A percentile compares a stretch with the other conserved stretches of the same genome.
Evolutionary conservation across 2,113 vertebrate species (phyloP).

Genomic region (Puntigrus tetrazona): DNA sequence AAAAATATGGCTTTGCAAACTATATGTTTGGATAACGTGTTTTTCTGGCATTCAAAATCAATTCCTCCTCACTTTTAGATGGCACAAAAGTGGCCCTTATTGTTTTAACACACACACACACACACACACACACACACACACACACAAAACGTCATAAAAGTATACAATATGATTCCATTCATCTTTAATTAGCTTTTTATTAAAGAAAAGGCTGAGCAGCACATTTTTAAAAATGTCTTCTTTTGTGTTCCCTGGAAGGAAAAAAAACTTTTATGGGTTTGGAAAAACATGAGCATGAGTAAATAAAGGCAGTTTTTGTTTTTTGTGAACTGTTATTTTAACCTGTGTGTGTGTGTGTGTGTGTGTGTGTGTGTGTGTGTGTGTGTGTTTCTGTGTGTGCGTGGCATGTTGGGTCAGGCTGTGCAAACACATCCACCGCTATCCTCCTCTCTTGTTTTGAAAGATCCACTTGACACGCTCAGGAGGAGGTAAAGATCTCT

Average conservation of each 20-base stretch:
- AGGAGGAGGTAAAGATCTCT: conserved; percentile 54
- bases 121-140: too few relatives aligned
- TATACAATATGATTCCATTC: neutral
- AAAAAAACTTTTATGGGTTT: neutral
- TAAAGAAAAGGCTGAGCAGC: neutral
- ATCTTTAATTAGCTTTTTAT: neutral
- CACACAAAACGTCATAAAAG: neutral
- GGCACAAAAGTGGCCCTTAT: too few relatives aligned
- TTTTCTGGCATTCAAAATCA: too few relatives aligned
- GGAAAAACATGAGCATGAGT: neutral
- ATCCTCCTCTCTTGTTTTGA: conserved; percentile 49
- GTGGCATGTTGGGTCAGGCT: conserved; percentile 26
- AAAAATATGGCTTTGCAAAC: too few relatives aligned
- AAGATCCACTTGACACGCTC: conserved; percentile 50
- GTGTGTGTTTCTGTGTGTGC: neutral
- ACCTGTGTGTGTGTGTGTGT: neutral
- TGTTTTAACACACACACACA: neutral
- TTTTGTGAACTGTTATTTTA: neutral
- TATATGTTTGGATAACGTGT: too few relatives aligned
- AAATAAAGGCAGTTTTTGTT: neutral
- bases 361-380: neutral
- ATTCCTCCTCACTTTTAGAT: too few relatives aligned
- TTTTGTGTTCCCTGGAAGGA: neutral
- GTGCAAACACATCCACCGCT: conserved; percentile 20
- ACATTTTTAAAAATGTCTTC: neutral